Percentiles rank a stretch among this genome's conserved stretches.
These are phyloP conservation scores for Metaphire vulgaris DNA, from an alignment of 1,140 invertebrate species.

Conservation along the genomic window DNA sequence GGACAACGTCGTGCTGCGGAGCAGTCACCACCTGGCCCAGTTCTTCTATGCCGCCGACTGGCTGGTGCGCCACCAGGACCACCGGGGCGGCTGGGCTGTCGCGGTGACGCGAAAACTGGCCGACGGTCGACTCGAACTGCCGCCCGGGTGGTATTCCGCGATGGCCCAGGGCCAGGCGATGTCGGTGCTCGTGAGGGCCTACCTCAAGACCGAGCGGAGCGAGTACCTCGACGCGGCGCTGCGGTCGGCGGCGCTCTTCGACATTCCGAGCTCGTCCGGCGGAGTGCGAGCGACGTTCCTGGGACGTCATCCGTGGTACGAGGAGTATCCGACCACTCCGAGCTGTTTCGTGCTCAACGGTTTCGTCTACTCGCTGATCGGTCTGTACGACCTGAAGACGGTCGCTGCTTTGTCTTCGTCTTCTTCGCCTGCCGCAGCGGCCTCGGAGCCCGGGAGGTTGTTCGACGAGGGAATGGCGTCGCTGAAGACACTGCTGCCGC, in stretches of 20 bases:
- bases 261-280: slow-evolving; percentile 59
- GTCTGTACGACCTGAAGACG: slow-evolving; percentile 75
- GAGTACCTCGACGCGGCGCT: slow-evolving; percentile 73
- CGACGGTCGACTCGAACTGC: slow-evolving; percentile 67
- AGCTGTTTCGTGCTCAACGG: slow-evolving; percentile 94
- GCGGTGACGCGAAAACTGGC: slow-evolving; percentile 75
- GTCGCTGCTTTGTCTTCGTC: neutral
- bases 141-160: slow-evolving; percentile 87
- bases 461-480: slow-evolving; percentile 81
- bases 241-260: slow-evolving; percentile 72
- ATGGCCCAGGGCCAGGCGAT: slow-evolving; percentile 98
- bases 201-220: slow-evolving; percentile 68
- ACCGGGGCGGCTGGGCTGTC: slow-evolving; percentile 86
- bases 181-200: slow-evolving; percentile 82
- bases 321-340: slow-evolving; percentile 95
- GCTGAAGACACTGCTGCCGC: slow-evolving; percentile 77
- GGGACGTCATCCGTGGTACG: slow-evolving; percentile 78
- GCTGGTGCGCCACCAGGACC: slow-evolving; percentile 86
- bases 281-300: slow-evolving; percentile 80
- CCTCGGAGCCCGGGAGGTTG: slow-evolving; percentile 53
- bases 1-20: slow-evolving; percentile 46
- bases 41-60: slow-evolving; percentile 89
- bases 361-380: slow-evolving; percentile 94
- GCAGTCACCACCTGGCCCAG: slow-evolving; percentile 65
- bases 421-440: neutral